Base-by-base conservation (phyloP, 2,888 invertebrate species). In the Eledona agricola region DNA sequence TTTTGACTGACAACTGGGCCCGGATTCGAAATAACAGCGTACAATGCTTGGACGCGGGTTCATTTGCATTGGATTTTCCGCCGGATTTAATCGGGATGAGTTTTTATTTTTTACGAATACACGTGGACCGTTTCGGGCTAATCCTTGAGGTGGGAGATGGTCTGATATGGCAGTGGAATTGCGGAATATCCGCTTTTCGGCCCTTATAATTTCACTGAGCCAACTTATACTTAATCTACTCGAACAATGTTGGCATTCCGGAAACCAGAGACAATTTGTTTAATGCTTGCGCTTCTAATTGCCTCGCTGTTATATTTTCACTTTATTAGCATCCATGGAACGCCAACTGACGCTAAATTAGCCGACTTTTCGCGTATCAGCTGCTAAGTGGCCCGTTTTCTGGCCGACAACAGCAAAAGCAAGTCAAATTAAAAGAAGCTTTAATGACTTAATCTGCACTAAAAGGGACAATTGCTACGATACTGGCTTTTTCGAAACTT, bases 21-120 rank as follows among this genome's bases (percentile, higher is more conserved):
- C 54, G 53, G 59, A 55, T 51, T 57, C 31, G 22, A 51, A 56
- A 60, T 58, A 62, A 56, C 57, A 54, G 52, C 51, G 55, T 58
- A 62, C 58, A 56, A 49, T 52, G 55, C 31, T 54, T 58, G 42
- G 57, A 60, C 59, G 62, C 52, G 53, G 63, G 60, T 65, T 67
- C 67, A 68, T 69, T 69, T 69, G 69, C 69, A 69, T 69, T 63
- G 65, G 63, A 63, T 65, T 65, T 62, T 60, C 60, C 45, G 34
- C 65, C 64, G 67, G 67, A 67, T 67, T 66, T 67, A 62, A 60
- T 51, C 35, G 57, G 63, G 66, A 67, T 67, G 69, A 67, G 66
- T 67, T 68, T n/a, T 68, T 66, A 69, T 69, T 69, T 69, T 67
- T 67, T 68, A 66, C 62, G 60, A 51, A 56, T 43, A 46, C 17